Evolutionary conservation across 92 coral and sea anemone genomes (phyloP).

Genomic region (Epizoanthus ramosus): DNA sequence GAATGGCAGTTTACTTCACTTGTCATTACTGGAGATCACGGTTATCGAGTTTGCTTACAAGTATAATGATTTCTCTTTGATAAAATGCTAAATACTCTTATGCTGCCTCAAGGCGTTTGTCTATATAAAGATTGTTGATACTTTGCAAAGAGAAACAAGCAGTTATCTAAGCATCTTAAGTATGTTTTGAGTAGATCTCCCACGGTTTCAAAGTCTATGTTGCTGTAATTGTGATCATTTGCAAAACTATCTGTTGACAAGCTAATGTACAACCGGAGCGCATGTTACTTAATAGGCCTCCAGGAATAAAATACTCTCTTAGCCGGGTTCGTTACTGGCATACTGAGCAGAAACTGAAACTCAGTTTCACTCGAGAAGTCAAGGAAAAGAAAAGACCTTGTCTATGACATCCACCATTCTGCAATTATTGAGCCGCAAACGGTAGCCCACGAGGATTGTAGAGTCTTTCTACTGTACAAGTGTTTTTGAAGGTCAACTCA

Average conservation of each 20-base stretch:
- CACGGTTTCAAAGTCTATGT: slow-evolving; percentile 18
- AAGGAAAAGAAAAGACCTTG: too few relatives aligned
- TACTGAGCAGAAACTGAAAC: too few relatives aligned
- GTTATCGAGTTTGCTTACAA: slow-evolving; percentile 22
- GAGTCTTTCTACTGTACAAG: too few relatives aligned
- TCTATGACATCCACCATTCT: too few relatives aligned
- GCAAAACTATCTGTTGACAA: not conserved
- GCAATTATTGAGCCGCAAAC: too few relatives aligned
- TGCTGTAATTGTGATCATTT: not conserved
- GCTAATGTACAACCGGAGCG: not conserved
- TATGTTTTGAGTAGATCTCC: slow-evolving; percentile 35
- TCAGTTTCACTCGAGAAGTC: too few relatives aligned
- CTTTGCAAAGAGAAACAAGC: slow-evolving; percentile 5
- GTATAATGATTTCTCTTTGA: slow-evolving; percentile 4
- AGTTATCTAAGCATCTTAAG: slow-evolving; percentile 18
- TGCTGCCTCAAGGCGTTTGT: slow-evolving; percentile 36
- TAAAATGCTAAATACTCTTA: slow-evolving; percentile 18
- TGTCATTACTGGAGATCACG: not conserved
- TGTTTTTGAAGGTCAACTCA: too few relatives aligned
- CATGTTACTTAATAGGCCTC: too few relatives aligned
- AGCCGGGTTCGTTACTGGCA: too few relatives aligned
- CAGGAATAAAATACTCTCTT: too few relatives aligned
- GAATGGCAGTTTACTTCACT: not conserved
- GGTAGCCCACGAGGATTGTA: too few relatives aligned
- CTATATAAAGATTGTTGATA: slow-evolving; percentile 30